These are phyloP conservation scores for Channallabes apus DNA, from an alignment of 2,797 vertebrate species.

Conservation along the genomic window DNA sequence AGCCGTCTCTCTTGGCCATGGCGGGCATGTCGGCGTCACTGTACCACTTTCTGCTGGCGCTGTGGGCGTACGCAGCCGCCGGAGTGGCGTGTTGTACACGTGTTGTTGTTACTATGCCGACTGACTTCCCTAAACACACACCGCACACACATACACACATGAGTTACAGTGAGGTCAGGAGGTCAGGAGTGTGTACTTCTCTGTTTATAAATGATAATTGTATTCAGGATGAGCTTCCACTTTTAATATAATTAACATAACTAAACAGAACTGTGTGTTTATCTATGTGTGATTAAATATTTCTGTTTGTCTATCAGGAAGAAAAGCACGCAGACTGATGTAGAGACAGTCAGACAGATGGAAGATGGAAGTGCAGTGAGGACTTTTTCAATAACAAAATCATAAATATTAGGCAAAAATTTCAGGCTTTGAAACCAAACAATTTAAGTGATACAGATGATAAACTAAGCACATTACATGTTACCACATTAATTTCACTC, in stretches of 20 bases:
- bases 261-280: background rate
- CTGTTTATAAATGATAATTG: background rate
- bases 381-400: too few species aligned
- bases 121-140: slow-evolving; percentile 72
- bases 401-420: too few species aligned
- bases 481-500: too few species aligned
- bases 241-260: background rate
- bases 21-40: slow-evolving; percentile 72
- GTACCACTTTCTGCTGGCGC: slow-evolving; percentile 78
- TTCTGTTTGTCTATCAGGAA: background rate
- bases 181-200: background rate
- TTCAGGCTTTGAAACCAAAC: too few species aligned
- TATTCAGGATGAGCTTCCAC: background rate
- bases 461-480: too few species aligned
- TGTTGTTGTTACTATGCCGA: slow-evolving; percentile 77
- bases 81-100: slow-evolving; percentile 79
- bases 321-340: background rate
- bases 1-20: slow-evolving; percentile 64
- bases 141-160: slow-evolving; percentile 7
- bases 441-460: too few species aligned
- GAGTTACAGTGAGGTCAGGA: background rate
- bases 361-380: too few species aligned
- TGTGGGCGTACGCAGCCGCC: slow-evolving; percentile 74
- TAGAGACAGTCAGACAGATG: background rate
- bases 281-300: background rate